Evolutionary conservation across 2,797 vertebrate genomes (phyloP).

Genomic region (Pseudocheirus occidentalis): DNA sequence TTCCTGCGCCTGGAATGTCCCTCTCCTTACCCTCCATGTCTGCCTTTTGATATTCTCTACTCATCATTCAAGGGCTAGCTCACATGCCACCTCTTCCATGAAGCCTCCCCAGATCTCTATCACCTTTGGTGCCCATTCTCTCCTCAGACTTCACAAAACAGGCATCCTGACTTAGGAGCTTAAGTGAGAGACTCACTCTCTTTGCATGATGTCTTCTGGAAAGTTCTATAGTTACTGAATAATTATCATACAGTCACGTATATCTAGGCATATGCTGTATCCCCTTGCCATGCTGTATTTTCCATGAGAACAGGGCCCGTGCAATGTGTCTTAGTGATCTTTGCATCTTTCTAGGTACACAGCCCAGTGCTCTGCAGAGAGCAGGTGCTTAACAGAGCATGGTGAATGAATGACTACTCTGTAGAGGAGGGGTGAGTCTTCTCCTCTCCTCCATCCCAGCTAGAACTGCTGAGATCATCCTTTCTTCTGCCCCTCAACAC

Average conservation of each 20-base stretch:
- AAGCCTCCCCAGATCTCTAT: background rate
- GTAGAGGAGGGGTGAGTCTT: background rate
- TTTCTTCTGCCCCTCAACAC: background rate
- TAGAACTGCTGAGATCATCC: background rate
- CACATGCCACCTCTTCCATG: background rate
- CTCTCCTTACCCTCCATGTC: background rate
- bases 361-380: background rate
- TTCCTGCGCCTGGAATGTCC: background rate
- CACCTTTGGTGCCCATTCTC: background rate
- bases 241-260: background rate
- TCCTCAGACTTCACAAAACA: background rate
- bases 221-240: background rate
- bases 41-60: background rate
- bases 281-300: background rate
- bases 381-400: background rate
- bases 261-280: background rate
- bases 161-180: background rate
- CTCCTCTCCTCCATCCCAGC: background rate
- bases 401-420: background rate
- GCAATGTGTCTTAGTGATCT: background rate
- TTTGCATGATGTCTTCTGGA: background rate
- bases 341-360: background rate
- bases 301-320: background rate
- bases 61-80: background rate
- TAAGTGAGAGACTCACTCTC: background rate